Evolutionary conservation across 2,888 invertebrate species (phyloP), one percentile per base, ranked within the genome.

Genomic region (Parnassius orleans): DNA sequence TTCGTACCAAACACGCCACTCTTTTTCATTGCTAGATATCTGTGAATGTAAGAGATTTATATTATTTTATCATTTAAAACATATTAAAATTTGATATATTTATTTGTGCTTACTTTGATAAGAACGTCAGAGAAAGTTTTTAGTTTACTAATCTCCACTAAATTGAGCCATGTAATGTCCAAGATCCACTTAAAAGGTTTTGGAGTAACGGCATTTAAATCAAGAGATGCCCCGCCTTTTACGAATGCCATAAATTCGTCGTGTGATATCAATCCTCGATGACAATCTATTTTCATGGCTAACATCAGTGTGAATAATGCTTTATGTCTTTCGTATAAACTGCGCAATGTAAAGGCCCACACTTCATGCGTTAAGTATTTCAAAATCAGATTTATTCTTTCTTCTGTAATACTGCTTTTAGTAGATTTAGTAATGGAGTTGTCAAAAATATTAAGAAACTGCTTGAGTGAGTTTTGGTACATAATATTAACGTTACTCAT

Each of bases 401-500:
- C 98, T 69, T 94, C 94, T 0, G 98, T 97, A 44, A 96, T 92
- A 53, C 95, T 94, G 68, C 95, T 98, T 83, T 97, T 98, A 9
- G 94, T 93, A 0, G 98, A 98, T 87, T 96, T 97, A 0, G 95
- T 96, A 69, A 99, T 98, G 0, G 98, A 98, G 75, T 95, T 95
- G 80, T 99, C 98, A 79, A 99, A 99, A 67, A 98, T 95, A 11
- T 94, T 96, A 52, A 99, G 89, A 87, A 99, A 99, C 81, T 99
- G 98, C 77, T 97, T 97, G 57, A 99, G 89, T 0, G 98, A 98
- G 72, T 98, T 98, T 84, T 99, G 99, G 79, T 99, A 99, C 98
- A 99, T 99, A 10, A 95, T 94, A 79, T 98, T 98, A 0, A 99
- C 98, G 78, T 97, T 96, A 76, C 97, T 97, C 98, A 99, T 98